phyloP scores from a whole-genome alignment of 92 coral and sea anemone genomes.

The Desmophyllum pertusum region DNA sequence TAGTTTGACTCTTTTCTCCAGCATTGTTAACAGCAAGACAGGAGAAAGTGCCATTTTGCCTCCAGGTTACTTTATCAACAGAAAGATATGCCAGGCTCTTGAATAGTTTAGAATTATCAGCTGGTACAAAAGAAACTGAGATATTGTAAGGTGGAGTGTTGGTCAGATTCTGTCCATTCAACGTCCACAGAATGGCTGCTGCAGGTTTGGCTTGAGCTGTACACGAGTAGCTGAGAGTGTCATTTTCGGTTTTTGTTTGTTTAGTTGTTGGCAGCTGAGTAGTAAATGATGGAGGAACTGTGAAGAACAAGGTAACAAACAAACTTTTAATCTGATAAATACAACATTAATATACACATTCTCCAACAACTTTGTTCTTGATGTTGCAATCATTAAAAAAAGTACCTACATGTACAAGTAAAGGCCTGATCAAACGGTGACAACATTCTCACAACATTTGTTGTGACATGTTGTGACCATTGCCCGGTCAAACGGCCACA shows the following conservation, averaged over 20 bases:
- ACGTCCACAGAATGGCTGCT: constrained; percentile 67
- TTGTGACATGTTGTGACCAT: no score
- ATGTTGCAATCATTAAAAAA: no score
- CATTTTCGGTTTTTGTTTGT: constrained; percentile 52
- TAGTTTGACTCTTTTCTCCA: constrained; percentile 35
- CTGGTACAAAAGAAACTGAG: not conserved
- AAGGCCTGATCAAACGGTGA: no score
- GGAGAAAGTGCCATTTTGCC: constrained; percentile 48
- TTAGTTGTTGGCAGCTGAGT: constrained; percentile 17
- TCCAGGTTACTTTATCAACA: constrained; percentile 48
- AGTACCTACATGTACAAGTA: no score
- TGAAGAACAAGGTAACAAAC: constrained; percentile 24
- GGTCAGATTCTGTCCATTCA: constrained; percentile 70
- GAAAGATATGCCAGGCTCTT: constrained; percentile 37
- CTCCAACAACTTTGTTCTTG: no score
- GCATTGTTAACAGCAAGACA: constrained; percentile 67
- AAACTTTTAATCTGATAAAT: not conserved
- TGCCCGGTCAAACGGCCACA: no score
- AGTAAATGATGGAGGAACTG: constrained; percentile 32
- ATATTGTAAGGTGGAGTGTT: constrained; percentile 44
- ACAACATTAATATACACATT: no score
- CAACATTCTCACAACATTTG: no score
- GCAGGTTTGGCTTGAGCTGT: constrained; percentile 74
- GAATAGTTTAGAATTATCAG: not conserved
- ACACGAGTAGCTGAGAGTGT: constrained; percentile 71